phyloP scores from a whole-genome alignment of 1,140 invertebrate species.

The Lepidurus packardi region DNA sequence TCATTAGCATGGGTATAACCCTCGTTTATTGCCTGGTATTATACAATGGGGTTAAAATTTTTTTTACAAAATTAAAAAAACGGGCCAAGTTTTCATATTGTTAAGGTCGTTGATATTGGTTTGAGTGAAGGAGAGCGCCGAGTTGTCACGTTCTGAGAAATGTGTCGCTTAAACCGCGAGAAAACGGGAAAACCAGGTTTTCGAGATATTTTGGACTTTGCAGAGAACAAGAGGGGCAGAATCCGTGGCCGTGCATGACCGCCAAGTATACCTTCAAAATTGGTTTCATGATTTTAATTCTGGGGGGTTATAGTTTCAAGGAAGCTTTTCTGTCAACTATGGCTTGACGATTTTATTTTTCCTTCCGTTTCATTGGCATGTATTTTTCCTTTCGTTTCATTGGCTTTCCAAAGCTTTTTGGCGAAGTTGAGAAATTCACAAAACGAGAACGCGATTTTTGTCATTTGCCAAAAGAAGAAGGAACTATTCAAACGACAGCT shows the following conservation, averaged over 20 bases:
- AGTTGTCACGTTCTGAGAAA: slow-evolving; percentile 11
- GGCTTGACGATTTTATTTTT: background rate
- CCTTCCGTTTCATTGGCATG: background rate
- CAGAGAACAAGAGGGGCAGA: background rate
- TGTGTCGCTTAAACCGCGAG: background rate
- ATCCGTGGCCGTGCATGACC: slow-evolving; percentile 17
- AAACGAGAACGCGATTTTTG: too few species aligned
- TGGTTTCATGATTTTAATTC: slow-evolving; percentile 19
- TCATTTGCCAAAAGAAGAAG: too few species aligned
- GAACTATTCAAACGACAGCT: slow-evolving; percentile 11
- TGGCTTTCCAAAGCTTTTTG: background rate
- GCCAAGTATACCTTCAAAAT: slow-evolving; percentile 3
- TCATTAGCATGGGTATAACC: background rate
- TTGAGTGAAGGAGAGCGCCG: background rate
- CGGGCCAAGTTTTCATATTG: background rate
- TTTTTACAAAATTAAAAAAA: background rate
- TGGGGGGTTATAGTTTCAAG: background rate
- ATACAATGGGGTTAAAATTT: background rate
- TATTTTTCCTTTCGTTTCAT: background rate
- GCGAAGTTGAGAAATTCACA: too few species aligned
- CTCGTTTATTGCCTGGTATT: background rate
- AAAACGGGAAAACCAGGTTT: background rate
- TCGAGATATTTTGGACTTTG: background rate
- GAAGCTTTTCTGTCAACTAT: background rate
- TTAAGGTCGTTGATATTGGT: background rate